Base-by-base conservation (phyloP, 2,888 invertebrate genomes). In the Frankliniella fusca region DNA sequence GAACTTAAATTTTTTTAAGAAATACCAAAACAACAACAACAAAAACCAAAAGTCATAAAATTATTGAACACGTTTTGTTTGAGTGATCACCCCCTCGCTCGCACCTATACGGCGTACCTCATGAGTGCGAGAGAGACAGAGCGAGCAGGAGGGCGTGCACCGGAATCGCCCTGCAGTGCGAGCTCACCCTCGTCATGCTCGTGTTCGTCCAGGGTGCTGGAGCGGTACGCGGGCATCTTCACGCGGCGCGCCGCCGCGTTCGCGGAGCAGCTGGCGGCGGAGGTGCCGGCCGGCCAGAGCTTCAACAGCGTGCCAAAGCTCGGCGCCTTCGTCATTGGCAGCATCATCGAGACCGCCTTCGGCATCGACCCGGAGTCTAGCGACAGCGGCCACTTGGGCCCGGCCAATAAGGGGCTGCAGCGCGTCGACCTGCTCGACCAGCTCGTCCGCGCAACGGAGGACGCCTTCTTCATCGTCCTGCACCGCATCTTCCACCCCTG, bases 401-500 rank as follows among this genome's bases (percentile, higher is more conserved):
- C 38, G 38, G n/a, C n/a, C n/a, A n/a, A n/a, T n/a, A n/a, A n/a
- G n/a, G 38, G 38, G 38, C 5, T 2, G 38, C 38, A 38, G 38
- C 38, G 38, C 38, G 38, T 5, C 38, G 38, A 5, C 38, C 38
- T 38, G 70, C 11, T 70, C 23, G 7, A 11, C 70, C 23, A 70
- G 23, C 23, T 70, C 23, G 70, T 70, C 23, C 20, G 23, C n/a
- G 70, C 70, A 23, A 70, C 70, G n/a, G 23, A 70, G n/a, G 70
- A 70, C 70, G 70, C 70, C 23, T 70, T 70, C 70, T 11, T n/a
- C 70, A 23, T 70, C 23, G 23, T 70, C 70, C 10, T 70, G 23
- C 70, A 70, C 23, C 70, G 70, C 2, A 70, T 70, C 23, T 70
- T 70, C 70, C 70, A 70, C 70, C 70, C 70, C 70, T 70, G 70